phyloP scores from a whole-genome alignment of 2,888 invertebrate species.

The Oscheius sp. region DNA sequence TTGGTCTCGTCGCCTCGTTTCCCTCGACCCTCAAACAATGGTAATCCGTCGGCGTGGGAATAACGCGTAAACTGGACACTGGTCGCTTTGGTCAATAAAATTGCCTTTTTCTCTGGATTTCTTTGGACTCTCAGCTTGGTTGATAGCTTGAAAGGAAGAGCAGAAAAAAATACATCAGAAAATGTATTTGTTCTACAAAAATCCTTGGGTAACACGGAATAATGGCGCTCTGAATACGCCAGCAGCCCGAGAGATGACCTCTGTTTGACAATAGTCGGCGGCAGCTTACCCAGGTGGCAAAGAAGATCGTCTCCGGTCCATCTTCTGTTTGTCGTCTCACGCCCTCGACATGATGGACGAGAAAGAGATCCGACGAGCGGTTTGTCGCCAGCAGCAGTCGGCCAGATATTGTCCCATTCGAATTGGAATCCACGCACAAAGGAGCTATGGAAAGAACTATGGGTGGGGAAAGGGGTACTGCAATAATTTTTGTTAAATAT shows the following conservation, averaged over 20 bases:
- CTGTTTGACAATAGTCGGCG: too few species aligned
- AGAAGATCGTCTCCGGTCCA: slow-evolving; percentile 30
- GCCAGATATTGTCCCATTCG: slow-evolving; percentile 19
- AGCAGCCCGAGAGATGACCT: too few species aligned
- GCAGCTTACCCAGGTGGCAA: slow-evolving; percentile 29
- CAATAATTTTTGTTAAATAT: not conserved
- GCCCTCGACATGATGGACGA: slow-evolving; percentile 35
- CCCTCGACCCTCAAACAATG: slow-evolving; percentile 13
- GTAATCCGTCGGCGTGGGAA: slow-evolving; percentile 10
- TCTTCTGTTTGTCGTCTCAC: slow-evolving; percentile 32
- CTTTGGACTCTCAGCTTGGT: too few species aligned
- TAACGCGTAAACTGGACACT: too few species aligned
- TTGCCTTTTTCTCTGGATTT: too few species aligned
- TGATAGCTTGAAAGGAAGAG: too few species aligned
- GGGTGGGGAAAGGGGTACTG: slow-evolving; percentile 22
- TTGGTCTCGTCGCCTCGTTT: too few species aligned
- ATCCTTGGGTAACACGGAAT: too few species aligned
- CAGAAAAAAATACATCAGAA: too few species aligned
- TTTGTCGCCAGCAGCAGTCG: slow-evolving; percentile 30
- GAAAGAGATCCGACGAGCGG: slow-evolving; percentile 3
- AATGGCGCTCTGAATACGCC: too few species aligned
- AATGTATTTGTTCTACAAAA: too few species aligned
- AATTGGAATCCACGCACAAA: slow-evolving; percentile 29
- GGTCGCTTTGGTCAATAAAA: not conserved
- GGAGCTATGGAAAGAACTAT: slow-evolving; percentile 14